Evolutionary conservation across 30 jellyfish, hydroid and myxozoan species (phyloP).

Genomic region (Catostylus mosaicus): DNA sequence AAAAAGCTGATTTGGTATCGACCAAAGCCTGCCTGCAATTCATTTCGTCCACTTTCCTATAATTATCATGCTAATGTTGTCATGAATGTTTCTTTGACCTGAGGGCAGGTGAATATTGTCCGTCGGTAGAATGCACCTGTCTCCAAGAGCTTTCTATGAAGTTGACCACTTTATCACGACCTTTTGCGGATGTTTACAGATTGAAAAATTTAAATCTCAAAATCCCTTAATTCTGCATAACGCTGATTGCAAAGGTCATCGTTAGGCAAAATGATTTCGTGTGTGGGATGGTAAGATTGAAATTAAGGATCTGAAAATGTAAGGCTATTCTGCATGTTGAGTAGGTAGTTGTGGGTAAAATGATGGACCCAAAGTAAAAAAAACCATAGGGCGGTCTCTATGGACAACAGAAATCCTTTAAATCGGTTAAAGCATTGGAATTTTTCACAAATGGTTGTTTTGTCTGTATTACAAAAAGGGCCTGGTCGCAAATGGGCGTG

Average conservation of each 20-base stretch:
- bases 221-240: neutral
- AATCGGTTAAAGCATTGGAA: too few species aligned
- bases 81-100: neutral
- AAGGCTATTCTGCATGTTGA: neutral
- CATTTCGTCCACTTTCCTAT: conserved; percentile 6
- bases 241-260: conserved; percentile 1
- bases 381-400: too few species aligned
- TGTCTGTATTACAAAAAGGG: too few species aligned
- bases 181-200: neutral
- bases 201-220: neutral
- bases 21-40: conserved; percentile 27
- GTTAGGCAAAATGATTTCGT: neutral
- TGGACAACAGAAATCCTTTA: too few species aligned
- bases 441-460: too few species aligned
- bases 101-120: neutral
- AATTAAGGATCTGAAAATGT: neutral
- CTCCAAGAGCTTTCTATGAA: neutral
- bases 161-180: conserved; percentile 39
- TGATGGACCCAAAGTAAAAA: neutral
- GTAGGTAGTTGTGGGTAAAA: neutral
- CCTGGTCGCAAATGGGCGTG: too few species aligned
- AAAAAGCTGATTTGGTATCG: neutral
- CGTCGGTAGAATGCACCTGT: conserved; percentile 6
- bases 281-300: neutral
- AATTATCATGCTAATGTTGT: conserved; percentile 22